Percentiles rank a stretch among this genome's conserved stretches.
phyloP scores from a whole-genome alignment of 2,797 vertebrate genomes.

The Neopelma chrysocephalum region DNA sequence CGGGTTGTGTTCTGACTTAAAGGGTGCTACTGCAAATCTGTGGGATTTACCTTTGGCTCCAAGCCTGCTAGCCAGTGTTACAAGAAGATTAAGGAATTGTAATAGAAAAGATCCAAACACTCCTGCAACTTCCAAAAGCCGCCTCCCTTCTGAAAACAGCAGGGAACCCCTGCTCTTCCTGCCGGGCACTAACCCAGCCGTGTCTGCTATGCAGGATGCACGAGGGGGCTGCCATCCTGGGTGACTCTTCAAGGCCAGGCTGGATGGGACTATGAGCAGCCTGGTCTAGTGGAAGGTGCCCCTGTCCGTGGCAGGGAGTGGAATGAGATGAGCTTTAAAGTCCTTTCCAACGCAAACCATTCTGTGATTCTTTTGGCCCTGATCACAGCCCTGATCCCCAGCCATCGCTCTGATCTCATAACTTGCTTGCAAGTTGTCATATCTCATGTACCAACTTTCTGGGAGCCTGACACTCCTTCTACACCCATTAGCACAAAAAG shows the following conservation, averaged over 20 bases:
- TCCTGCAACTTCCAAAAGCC: not conserved
- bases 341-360: not conserved
- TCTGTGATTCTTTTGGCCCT: not conserved
- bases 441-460: not conserved
- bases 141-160: not conserved
- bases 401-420: not conserved
- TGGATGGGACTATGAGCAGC: not conserved
- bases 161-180: not conserved
- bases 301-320: not conserved
- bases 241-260: not conserved
- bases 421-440: not conserved
- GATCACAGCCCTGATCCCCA: not conserved
- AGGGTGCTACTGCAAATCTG: not conserved
- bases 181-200: too few relatives aligned
- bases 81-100: not conserved
- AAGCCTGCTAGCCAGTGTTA: not conserved
- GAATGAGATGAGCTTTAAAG: not conserved
- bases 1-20: not conserved
- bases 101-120: not conserved
- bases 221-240: not conserved
- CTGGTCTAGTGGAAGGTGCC: not conserved
- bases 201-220: not conserved
- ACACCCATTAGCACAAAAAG: not conserved
- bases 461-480: not conserved
- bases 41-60: constrained; percentile 1